Base-by-base conservation (phyloP, 2,797 vertebrate genomes). In the Dallia pectoralis region DNA sequence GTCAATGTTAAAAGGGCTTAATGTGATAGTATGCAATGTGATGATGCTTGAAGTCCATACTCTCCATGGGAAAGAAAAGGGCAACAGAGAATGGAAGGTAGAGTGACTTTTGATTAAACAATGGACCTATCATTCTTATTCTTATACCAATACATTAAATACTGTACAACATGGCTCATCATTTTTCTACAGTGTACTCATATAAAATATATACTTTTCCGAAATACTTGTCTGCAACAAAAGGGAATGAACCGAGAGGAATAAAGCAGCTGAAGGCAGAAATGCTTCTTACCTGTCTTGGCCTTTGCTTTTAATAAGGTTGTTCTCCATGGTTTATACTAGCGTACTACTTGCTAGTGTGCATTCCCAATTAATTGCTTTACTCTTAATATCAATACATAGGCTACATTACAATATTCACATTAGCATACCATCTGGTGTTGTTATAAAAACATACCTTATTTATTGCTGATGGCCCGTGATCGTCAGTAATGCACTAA, bases 201-300 rank as follows among this genome's bases (percentile, higher is more conserved):
- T 32, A 64, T 33, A 1, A 30, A 64, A 30, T 32, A 32, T 29
- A 29, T 32, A 64, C 53, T 78, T 79, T 81, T 75, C 83, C 82
- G 83, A 86, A 76, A 83, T 79, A 8, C 8, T 73, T 78, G 71
- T 71, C 74, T 75, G 76, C 70, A 80, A 77, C 68, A n/a, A 49
- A 65, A 30, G 65, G 33, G 73, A 56, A 47, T 33, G 69, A 69
- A 76, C 65, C 73, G 77, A 59, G 61, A 22, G 67, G 36, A 59
- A 49, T 59, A 33, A 71, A 30, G 67, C 22, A 22, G 29, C 12
- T 9, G 53, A 25, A 9, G 25, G 33, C n/a, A 44, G 65, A 67
- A 11, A 22, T 67, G 65, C 32, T 25, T 36, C n/a, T 66, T 40
- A 22, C 36, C n/a, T 67, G 36, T 25, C 19, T 44, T 12, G 15